Evolutionary conservation across 2,888 invertebrate species (phyloP).

Genomic region (Fabriciana adippe): DNA sequence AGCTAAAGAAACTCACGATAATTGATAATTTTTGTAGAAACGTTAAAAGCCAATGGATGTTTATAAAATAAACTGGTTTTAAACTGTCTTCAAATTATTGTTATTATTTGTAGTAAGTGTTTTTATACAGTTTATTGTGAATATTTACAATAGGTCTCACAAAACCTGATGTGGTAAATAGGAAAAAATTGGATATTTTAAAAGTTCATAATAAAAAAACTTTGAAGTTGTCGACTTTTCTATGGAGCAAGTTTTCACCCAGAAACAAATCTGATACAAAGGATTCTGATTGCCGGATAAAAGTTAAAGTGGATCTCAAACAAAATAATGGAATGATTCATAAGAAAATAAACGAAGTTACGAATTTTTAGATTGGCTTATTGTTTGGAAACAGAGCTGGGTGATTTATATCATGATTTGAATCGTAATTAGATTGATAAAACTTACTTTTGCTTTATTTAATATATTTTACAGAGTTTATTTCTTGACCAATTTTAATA

Average conservation of each 20-base stretch:
- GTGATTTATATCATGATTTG: not conserved
- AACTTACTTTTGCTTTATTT: not conserved
- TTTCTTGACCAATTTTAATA: too few species aligned
- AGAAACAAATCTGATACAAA: constrained; percentile 19
- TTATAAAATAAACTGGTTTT: too few species aligned
- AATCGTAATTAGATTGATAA: constrained; percentile 2
- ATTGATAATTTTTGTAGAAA: too few species aligned
- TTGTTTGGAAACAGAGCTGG: constrained; percentile 11
- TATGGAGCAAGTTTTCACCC: not conserved
- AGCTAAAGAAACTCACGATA: too few species aligned
- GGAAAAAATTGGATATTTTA: too few species aligned
- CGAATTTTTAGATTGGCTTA: constrained; percentile 19
- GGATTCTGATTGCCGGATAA: constrained; percentile 19
- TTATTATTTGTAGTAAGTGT: too few species aligned
- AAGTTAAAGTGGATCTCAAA: constrained; percentile 22
- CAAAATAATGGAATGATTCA: constrained; percentile 24
- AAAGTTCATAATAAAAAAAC: not conserved
- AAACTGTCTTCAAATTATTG: too few species aligned
- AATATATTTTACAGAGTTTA: too few species aligned
- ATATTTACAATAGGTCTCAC: too few species aligned
- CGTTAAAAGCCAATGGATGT: too few species aligned
- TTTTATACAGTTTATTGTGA: too few species aligned
- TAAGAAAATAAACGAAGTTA: constrained; percentile 22
- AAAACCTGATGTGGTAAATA: too few species aligned
- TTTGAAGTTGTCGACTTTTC: not conserved